These are phyloP conservation scores for Quadriops clusia DNA, from an alignment of 2,888 invertebrate species.

Conservation along the genomic window DNA sequence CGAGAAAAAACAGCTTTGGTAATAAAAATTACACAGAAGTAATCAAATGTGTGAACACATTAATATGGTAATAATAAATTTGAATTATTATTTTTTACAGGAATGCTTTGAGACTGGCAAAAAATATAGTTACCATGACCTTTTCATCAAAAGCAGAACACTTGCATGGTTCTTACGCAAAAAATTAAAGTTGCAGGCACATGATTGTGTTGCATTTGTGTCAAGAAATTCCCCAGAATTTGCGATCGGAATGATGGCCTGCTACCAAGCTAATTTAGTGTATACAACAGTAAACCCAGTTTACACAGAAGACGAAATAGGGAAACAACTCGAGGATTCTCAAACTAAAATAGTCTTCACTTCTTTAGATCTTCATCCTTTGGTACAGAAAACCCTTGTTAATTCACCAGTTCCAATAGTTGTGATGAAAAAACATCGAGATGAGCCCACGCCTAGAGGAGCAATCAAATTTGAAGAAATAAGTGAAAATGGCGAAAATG, in stretches of 20 bases:
- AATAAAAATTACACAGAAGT: too few species aligned
- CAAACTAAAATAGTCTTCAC: slow-evolving; percentile 51
- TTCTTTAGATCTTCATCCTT: slow-evolving; percentile 40
- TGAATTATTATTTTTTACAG: slow-evolving; percentile 43
- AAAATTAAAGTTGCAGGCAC: slow-evolving; percentile 47
- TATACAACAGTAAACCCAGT: slow-evolving; percentile 60
- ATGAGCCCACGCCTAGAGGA: slow-evolving; percentile 40
- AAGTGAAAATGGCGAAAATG: slow-evolving; percentile 33
- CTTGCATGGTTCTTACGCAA: slow-evolving; percentile 41
- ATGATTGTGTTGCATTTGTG: slow-evolving; percentile 49
- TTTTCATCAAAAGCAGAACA: slow-evolving; percentile 48
- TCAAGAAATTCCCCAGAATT: slow-evolving; percentile 68
- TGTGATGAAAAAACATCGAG: slow-evolving; percentile 36
- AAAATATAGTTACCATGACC: slow-evolving; percentile 54
- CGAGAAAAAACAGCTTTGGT: too few species aligned
- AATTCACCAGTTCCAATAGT: slow-evolving; percentile 40
- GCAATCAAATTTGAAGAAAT: slow-evolving; percentile 48
- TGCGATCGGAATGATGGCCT: slow-evolving; percentile 50
- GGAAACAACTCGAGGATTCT: slow-evolving; percentile 48
- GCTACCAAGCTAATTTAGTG: slow-evolving; percentile 54
- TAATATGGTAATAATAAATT: too few species aligned
- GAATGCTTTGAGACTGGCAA: slow-evolving; percentile 59
- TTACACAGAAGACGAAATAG: slow-evolving; percentile 58
- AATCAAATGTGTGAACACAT: too few species aligned
- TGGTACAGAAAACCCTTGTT: slow-evolving; percentile 32